These are phyloP conservation scores for Polyodon spathula DNA, from an alignment of 2,113 vertebrate genomes.

Conservation along the genomic window DNA sequence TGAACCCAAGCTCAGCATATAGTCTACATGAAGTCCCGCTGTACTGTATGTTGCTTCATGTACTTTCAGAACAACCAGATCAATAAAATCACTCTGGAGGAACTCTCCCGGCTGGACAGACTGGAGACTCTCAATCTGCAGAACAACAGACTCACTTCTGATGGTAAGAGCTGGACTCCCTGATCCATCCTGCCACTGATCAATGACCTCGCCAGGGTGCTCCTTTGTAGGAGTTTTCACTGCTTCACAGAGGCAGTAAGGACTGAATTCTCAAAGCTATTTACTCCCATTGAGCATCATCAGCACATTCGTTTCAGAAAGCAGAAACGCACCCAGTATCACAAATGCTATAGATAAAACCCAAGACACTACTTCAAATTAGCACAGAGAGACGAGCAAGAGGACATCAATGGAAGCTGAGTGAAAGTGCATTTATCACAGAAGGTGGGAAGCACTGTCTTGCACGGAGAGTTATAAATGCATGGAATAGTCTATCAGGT, in stretches of 20 bases:
- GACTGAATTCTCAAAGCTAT: no score
- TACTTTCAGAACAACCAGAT: constrained; percentile 83
- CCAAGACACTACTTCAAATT: no score
- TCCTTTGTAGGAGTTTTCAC: neutral
- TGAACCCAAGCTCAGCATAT: neutral
- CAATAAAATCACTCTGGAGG: constrained; percentile 72
- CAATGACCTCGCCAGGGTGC: neutral
- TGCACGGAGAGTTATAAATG: no score
- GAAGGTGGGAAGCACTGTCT: no score
- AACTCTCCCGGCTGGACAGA: constrained; percentile 74
- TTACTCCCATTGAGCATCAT: no score
- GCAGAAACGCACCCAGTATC: no score
- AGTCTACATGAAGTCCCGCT: neutral
- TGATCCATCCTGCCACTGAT: neutral
- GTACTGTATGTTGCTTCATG: neutral
- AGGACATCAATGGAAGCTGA: no score
- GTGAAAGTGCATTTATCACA: no score
- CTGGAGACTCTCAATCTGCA: constrained; percentile 92
- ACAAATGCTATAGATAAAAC: no score
- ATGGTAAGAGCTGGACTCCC: constrained; percentile 54
- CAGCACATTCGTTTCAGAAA: no score
- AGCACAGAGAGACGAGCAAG: no score
- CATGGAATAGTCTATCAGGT: no score
- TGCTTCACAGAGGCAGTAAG: neutral
- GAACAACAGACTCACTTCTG: constrained; percentile 86